phyloP scores from a whole-genome alignment of 2,888 invertebrate species.

The Lepeophtheirus nordmannii region DNA sequence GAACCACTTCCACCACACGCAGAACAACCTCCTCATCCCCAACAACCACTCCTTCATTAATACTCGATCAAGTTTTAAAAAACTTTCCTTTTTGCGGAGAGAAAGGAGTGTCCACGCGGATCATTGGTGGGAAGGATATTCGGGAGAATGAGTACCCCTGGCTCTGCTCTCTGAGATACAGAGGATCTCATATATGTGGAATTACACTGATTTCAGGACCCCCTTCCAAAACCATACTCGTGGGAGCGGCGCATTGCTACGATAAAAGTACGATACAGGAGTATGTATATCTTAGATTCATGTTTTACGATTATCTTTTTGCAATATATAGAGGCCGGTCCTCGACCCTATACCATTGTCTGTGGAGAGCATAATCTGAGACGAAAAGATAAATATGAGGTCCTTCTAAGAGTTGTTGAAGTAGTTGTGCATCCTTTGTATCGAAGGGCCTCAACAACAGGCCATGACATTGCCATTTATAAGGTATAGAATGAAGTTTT shows the following conservation, averaged over 20 bases:
- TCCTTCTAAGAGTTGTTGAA: neutral
- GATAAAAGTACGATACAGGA: neutral
- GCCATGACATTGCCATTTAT: conserved; percentile 22
- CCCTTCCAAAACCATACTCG: conserved; percentile 20
- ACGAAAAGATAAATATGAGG: neutral
- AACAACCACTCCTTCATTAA: neutral
- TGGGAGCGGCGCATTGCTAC: conserved; percentile 23
- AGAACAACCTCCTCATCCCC: neutral
- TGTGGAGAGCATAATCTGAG: conserved; percentile 12
- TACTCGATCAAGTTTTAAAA: neutral
- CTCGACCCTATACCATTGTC: neutral
- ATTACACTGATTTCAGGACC: conserved; percentile 16
- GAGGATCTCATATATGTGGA: conserved; percentile 21
- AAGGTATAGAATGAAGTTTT: neutral
- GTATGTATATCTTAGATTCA: neutral
- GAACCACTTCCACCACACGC: neutral
- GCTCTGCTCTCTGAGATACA: conserved; percentile 19
- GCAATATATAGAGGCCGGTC: neutral
- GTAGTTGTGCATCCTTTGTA: conserved; percentile 4
- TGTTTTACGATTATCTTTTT: neutral
- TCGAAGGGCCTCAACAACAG: neutral
- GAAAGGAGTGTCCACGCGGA: neutral
- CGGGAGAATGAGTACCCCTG: conserved; percentile 17
- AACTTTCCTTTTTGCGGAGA: neutral
- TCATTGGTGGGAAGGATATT: conserved; percentile 17